Conservation (phyloP, 2,113 vertebrate genomes). For the Scortum barcoo region DNA sequence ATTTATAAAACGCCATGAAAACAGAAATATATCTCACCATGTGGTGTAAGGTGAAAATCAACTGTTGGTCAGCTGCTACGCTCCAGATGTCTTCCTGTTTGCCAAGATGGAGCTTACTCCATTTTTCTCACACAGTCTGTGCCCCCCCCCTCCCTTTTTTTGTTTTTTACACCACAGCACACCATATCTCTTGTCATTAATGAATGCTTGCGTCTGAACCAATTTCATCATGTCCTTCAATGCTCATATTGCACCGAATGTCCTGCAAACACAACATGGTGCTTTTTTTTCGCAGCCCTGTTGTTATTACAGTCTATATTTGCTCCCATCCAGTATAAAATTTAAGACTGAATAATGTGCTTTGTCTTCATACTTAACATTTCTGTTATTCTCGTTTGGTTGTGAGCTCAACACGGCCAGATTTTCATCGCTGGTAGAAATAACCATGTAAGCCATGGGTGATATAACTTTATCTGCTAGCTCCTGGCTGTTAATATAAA, state of each 20-base stretch:
- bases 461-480: slow-evolving; percentile 51
- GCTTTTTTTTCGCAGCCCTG: not conserved
- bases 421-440: slow-evolving; percentile 36
- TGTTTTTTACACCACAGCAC: not conserved
- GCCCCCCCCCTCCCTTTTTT: too few relatives aligned
- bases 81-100: slow-evolving; percentile 62
- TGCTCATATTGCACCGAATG: not conserved
- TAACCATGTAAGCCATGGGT: slow-evolving; percentile 23
- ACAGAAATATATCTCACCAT: slow-evolving; percentile 33
- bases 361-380: slow-evolving; percentile 31
- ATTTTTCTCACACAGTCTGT: slow-evolving; percentile 29
- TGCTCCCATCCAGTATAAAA: not conserved
- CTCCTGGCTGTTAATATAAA: slow-evolving; percentile 64
- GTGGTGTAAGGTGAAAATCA: slow-evolving; percentile 61
- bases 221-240: slow-evolving; percentile 23
- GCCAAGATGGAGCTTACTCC: slow-evolving; percentile 38
- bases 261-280: not conserved
- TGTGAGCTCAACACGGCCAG: slow-evolving; percentile 33
- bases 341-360: slow-evolving; percentile 16
- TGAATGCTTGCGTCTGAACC: slow-evolving; percentile 21
- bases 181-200: slow-evolving; percentile 45
- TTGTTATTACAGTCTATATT: slow-evolving; percentile 16
- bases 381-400: slow-evolving; percentile 29
- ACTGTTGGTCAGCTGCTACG: slow-evolving; percentile 58
- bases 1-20: not conserved